Evolutionary conservation across 1,140 invertebrate genomes (phyloP), one percentile per base, ranked within the genome.

Genomic region (Ruditapes philippinarum): DNA sequence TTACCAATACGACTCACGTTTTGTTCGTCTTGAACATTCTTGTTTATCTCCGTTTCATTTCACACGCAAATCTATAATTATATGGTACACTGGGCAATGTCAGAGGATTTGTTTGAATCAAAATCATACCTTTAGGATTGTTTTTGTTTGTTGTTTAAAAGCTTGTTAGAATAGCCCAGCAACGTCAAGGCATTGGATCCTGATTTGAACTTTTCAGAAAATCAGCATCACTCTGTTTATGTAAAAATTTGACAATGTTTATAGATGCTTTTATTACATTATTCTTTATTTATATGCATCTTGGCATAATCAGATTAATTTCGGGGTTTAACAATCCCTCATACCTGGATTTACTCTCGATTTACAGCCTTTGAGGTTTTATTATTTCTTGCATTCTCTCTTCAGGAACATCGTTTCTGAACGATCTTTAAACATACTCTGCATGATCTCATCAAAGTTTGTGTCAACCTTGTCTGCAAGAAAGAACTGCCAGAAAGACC

Each of bases 131-230:
- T n/a, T n/a, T n/a, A n/a, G n/a, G n/a, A n/a, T n/a, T n/a, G n/a
- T n/a, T 84, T 84, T 28, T 62, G 49, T 33, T 79, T 79, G 31
- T 79, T 79, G 40, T 79, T 70, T 3, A 70, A 31, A 19, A 70
- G 22, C 36, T 73, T 73, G n/a, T 73, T 73, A 5, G 19, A 4
- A 19, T 73, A 33, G n/a, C n/a, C n/a, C n/a, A n/a, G n/a, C n/a
- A n/a, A n/a, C n/a, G n/a, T n/a, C n/a, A n/a, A n/a, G n/a, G n/a
- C n/a, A n/a, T n/a, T n/a, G n/a, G n/a, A n/a, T n/a, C n/a, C n/a
- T n/a, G n/a, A n/a, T n/a, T n/a, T 33, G 11, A 73, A 9, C 3
- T 25, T 12, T 33, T 73, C 19, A 38, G 68, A 33, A n/a, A n/a
- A 38, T 73, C 68, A 31, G 36, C 31, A 9, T 73, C 36, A 33